Conservation (phyloP, 2,797 vertebrate species). For the Periparus ater region DNA sequence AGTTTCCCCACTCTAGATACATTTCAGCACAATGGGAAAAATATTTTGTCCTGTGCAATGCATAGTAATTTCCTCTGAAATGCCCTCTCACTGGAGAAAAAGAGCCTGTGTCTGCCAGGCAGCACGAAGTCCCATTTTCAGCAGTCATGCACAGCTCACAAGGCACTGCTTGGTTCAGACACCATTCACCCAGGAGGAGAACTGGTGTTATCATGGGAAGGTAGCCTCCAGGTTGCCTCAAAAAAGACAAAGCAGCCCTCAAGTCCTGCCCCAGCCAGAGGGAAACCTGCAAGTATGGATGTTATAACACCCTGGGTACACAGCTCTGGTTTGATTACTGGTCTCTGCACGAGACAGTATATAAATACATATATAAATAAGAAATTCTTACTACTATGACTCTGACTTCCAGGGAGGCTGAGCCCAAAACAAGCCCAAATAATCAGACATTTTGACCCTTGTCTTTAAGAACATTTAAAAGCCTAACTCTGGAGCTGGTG, state of each 20-base stretch:
- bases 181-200: not conserved
- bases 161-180: not conserved
- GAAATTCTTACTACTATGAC: not conserved
- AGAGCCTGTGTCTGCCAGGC: not conserved
- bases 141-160: not conserved
- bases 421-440: not conserved
- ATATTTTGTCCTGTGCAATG: conserved; percentile 10
- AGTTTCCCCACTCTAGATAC: conserved; percentile 66
- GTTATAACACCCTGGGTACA: rapidly evolving
- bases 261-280: rapidly evolving
- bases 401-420: not conserved
- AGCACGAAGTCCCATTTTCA: not conserved
- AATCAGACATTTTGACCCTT: not conserved
- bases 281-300: not conserved
- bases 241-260: not conserved
- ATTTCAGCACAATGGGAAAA: conserved; percentile 62
- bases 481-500: not conserved
- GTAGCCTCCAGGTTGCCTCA: not conserved
- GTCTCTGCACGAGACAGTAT: not conserved
- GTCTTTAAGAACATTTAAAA: not conserved
- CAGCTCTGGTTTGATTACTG: not conserved
- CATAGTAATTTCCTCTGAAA: conserved; percentile 50
- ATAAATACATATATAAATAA: not conserved
- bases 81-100: not conserved
- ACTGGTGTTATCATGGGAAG: not conserved